A percentile compares a stretch with the other conserved stretches of the same genome.
Conservation (phyloP, 2,888 invertebrate species). For the Tinea semifulvella region DNA sequence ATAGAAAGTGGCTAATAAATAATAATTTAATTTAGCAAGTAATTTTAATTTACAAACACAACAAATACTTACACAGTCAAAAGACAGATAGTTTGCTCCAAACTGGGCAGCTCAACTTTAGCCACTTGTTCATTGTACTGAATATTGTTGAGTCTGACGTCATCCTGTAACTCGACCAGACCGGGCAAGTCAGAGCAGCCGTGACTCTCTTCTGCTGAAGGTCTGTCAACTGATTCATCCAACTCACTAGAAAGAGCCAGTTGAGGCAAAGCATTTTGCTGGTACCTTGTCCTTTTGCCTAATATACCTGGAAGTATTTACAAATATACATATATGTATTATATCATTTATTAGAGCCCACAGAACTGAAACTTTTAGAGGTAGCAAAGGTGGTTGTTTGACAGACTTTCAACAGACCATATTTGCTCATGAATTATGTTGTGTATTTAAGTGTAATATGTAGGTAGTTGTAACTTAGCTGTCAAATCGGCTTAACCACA, state of each 20-base stretch:
- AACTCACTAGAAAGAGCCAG: constrained; percentile 74
- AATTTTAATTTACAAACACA: too few relatives aligned
- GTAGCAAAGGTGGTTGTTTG: too few relatives aligned
- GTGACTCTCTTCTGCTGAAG: constrained; percentile 57
- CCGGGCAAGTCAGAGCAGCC: constrained; percentile 63
- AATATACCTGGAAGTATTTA: constrained; percentile 78
- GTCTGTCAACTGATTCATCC: constrained; percentile 42
- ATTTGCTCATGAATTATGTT: too few relatives aligned
- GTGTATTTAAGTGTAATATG: too few relatives aligned
- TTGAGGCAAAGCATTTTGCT: constrained; percentile 84
- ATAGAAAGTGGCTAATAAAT: too few relatives aligned
- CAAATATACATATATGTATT: too few relatives aligned
- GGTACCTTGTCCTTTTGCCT: constrained; percentile 91
- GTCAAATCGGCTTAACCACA: too few relatives aligned
- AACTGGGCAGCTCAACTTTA: constrained; percentile 68
- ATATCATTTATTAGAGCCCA: too few relatives aligned
- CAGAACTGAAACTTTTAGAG: too few relatives aligned
- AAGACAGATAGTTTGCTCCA: constrained; percentile 83
- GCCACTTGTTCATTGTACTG: constrained; percentile 69
- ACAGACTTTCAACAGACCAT: too few relatives aligned
- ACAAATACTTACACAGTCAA: constrained; percentile 75
- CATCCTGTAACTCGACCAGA: constrained; percentile 82
- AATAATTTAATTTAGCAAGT: too few relatives aligned
- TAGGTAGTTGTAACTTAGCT: too few relatives aligned
- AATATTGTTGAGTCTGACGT: constrained; percentile 83